Conservation (phyloP, 2,888 invertebrate genomes). For the Lasioglossum oenotherae region DNA sequence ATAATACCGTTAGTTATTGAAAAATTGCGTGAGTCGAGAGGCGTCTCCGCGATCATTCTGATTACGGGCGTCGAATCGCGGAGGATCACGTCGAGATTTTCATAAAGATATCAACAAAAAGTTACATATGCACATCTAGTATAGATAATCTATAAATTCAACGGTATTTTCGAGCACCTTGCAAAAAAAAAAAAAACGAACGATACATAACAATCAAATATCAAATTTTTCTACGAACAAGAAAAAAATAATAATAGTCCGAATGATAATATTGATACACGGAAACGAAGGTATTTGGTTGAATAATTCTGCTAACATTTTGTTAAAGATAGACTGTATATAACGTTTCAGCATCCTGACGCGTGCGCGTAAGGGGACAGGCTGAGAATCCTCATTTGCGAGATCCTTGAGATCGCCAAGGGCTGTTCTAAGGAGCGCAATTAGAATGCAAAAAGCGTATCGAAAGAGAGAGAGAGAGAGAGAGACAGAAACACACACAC, state of each 20-base stretch:
- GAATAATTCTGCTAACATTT: constrained; percentile 52
- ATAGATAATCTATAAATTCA: neutral
- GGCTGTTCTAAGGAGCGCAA: constrained; percentile 72
- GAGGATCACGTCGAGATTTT: neutral
- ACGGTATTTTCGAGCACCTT: constrained; percentile 9
- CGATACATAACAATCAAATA: neutral
- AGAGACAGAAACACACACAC: constrained; percentile 32
- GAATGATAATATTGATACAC: constrained; percentile 30
- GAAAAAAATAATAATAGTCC: neutral
- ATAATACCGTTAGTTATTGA: constrained; percentile 56
- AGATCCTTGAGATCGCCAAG: constrained; percentile 78
- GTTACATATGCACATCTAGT: neutral
- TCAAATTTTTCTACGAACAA: neutral
- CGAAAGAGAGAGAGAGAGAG: constrained; percentile 58
- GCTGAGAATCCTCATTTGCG: constrained; percentile 72
- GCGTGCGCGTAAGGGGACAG: constrained; percentile 79
- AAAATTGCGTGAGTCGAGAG: constrained; percentile 47
- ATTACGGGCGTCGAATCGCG: constrained; percentile 14
- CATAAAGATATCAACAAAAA: neutral
- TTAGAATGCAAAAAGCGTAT: constrained; percentile 50
- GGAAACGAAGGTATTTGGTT: constrained; percentile 54
- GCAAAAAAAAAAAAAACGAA: neutral
- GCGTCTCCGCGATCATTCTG: constrained; percentile 48
- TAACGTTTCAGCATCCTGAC: constrained; percentile 84
- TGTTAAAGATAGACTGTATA: constrained; percentile 72